phyloP scores from a whole-genome alignment of 2,797 vertebrate genomes.

The Chrysocyon brachyurus region DNA sequence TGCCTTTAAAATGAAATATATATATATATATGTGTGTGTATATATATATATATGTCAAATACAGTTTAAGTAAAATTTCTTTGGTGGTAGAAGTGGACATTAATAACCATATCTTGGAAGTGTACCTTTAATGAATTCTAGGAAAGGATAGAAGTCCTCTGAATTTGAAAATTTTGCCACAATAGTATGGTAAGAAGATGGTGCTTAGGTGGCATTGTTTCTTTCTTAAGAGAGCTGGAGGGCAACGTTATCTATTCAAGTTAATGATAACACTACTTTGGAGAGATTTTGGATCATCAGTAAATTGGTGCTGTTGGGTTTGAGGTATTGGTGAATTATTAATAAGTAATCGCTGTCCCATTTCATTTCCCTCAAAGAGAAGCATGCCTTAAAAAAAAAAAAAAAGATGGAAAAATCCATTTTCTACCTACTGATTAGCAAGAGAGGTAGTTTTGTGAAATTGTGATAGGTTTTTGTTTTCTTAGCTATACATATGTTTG shows the following conservation, averaged over 20 bases:
- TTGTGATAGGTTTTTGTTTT: slow-evolving; percentile 31
- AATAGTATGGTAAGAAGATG: not conserved
- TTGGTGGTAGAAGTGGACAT: not conserved
- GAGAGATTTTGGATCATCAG: slow-evolving; percentile 12
- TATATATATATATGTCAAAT: not conserved
- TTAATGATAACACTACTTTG: not conserved
- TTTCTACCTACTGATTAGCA: not conserved
- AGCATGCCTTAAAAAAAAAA: not conserved
- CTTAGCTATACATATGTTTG: slow-evolving; percentile 16
- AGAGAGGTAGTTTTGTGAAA: slow-evolving; percentile 18
- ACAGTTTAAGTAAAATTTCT: not conserved
- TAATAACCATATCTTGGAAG: not conserved
- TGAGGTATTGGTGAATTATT: slow-evolving; percentile 36
- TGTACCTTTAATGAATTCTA: not conserved
- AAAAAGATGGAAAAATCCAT: not conserved
- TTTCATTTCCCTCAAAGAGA: slow-evolving; percentile 44
- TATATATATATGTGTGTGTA: too few relatives aligned
- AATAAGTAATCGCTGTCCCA: not conserved
- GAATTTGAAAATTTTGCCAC: not conserved
- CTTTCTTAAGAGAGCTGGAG: slow-evolving; percentile 20
- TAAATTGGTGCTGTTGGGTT: not conserved
- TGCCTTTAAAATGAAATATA: not conserved
- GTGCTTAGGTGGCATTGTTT: not conserved
- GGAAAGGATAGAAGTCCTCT: not conserved
- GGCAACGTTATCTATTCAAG: not conserved